These are phyloP conservation scores for Anagrus nilaparvatae DNA, from an alignment of 1,140 invertebrate species.

Conservation along the genomic window DNA sequence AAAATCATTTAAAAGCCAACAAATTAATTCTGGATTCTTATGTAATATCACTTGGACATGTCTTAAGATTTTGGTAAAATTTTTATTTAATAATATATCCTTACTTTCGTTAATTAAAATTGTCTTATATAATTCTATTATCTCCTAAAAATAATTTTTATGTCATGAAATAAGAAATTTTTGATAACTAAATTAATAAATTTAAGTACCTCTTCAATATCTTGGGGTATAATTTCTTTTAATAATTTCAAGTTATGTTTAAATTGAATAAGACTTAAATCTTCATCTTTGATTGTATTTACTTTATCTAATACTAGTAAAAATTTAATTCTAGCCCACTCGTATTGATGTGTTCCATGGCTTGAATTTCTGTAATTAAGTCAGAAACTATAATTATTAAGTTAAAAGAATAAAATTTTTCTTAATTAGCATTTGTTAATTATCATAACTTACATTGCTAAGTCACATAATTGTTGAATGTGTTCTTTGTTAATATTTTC, in stretches of 20 bases:
- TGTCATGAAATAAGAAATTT: background rate
- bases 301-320: constrained; percentile 8
- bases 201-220: constrained; percentile 16
- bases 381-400: background rate
- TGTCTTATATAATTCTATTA: constrained; percentile 18
- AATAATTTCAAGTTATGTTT: constrained; percentile 15
- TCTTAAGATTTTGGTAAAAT: constrained; percentile 11
- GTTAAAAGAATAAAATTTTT: background rate
- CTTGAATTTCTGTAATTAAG: constrained; percentile 3
- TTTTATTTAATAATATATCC: constrained; percentile 9
- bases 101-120: constrained; percentile 12
- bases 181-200: background rate
- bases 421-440: background rate
- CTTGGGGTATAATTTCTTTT: constrained; percentile 12
- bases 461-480: constrained; percentile 11
- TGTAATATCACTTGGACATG: constrained; percentile 25
- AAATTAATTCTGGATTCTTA: constrained; percentile 19
- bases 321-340: constrained; percentile 17
- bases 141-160: constrained; percentile 20
- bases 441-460: constrained; percentile 11
- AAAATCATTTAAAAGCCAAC: constrained; percentile 32
- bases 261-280: constrained; percentile 16
- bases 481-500: constrained; percentile 2
- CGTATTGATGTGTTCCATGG: constrained; percentile 7
- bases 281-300: constrained; percentile 9